Evolutionary conservation across 2,113 vertebrate genomes (phyloP).

Genomic region (Microtus ochrogaster): DNA sequence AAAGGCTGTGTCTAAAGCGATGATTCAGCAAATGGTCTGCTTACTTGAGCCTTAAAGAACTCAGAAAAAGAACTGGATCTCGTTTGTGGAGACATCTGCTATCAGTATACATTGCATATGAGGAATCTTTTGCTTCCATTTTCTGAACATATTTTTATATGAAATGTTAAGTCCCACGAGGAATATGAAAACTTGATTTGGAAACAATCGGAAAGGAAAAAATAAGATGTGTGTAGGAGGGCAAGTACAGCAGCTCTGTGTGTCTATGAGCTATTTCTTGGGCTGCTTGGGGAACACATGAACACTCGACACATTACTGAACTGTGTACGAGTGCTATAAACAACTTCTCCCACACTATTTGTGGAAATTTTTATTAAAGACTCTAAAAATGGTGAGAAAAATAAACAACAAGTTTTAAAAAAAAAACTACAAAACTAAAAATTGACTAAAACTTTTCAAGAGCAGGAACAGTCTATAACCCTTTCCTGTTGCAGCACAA

Average conservation of each 20-base stretch:
- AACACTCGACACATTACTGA: background rate
- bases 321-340: background rate
- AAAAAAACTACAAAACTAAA: background rate
- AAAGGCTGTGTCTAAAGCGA: background rate
- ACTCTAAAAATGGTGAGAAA: background rate
- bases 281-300: background rate
- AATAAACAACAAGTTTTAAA: background rate
- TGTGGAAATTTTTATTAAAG: background rate
- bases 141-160: conserved; percentile 20
- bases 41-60: background rate
- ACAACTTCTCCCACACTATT: background rate
- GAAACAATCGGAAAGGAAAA: background rate
- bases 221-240: background rate
- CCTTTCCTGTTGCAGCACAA: too few relatives aligned
- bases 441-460: background rate
- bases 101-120: background rate
- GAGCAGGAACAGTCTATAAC: background rate
- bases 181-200: background rate
- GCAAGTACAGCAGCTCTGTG: background rate
- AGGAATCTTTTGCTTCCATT: background rate
- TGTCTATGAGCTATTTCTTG: background rate
- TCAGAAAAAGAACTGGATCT: background rate
- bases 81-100: background rate
- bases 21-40: background rate
- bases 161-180: conserved; percentile 8